phyloP scores from a whole-genome alignment of 1,140 invertebrate genomes.

The Lethrus apterus region DNA sequence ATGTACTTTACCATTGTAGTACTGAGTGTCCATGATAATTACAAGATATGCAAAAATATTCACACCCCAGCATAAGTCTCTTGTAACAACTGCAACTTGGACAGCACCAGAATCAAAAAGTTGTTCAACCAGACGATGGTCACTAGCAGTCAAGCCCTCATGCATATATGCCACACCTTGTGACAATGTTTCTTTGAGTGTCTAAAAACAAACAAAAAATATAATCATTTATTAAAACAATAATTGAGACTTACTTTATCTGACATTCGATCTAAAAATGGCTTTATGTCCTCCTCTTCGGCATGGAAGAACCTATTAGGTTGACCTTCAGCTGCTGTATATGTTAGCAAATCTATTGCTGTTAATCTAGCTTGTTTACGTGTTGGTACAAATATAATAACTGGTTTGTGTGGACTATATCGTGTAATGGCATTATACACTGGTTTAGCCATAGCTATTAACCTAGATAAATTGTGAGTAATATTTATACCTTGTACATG shows the following conservation, averaged over 20 bases:
- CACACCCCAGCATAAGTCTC: slow-evolving; percentile 88
- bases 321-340: slow-evolving; percentile 80
- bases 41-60: slow-evolving; percentile 85
- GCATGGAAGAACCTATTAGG: slow-evolving; percentile 84
- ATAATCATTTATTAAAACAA: slow-evolving; percentile 3
- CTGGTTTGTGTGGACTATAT: slow-evolving; percentile 82
- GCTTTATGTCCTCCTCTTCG: slow-evolving; percentile 76
- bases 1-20: slow-evolving; percentile 91
- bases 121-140: slow-evolving; percentile 85
- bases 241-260: slow-evolving; percentile 58
- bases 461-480: slow-evolving; percentile 89
- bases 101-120: slow-evolving; percentile 90
- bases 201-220: slow-evolving; percentile 42
- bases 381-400: slow-evolving; percentile 94
- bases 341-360: slow-evolving; percentile 91
- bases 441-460: slow-evolving; percentile 96
- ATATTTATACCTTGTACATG: slow-evolving; percentile 98
- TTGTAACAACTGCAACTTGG: slow-evolving; percentile 86
- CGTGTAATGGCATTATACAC: slow-evolving; percentile 91
- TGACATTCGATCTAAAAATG: slow-evolving; percentile 77
- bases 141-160: slow-evolving; percentile 79
- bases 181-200: slow-evolving; percentile 74
- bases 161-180: slow-evolving; percentile 97
- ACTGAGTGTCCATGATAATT: slow-evolving; percentile 96
- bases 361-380: slow-evolving; percentile 88